These are phyloP conservation scores for Hypena proboscidalis DNA, from an alignment of 2,888 invertebrate species.

Conservation along the genomic window DNA sequence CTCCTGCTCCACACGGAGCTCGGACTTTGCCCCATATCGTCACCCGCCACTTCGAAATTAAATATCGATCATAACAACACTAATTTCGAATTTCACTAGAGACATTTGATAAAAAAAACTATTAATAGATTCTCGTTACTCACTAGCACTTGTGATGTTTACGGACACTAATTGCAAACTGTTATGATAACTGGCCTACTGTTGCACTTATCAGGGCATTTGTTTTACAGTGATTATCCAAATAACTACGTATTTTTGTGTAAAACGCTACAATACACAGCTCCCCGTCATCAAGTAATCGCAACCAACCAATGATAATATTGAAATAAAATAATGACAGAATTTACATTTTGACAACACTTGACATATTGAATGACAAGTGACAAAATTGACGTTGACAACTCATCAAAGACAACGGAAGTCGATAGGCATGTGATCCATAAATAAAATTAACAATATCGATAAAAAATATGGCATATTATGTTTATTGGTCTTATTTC, in stretches of 20 bases:
- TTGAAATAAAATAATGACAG: constrained; percentile 14
- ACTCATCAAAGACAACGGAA: no score
- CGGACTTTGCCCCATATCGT: constrained; percentile 79
- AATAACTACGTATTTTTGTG: constrained; percentile 31
- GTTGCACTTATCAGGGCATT: constrained; percentile 36
- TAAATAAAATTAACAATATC: no score
- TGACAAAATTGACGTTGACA: constrained; percentile 21
- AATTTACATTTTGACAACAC: not conserved
- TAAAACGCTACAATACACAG: constrained; percentile 30
- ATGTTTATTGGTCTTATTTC: no score
- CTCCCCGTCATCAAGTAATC: constrained; percentile 43
- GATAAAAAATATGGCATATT: no score
- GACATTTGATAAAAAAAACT: constrained; percentile 54
- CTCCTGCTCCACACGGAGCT: constrained; percentile 76
- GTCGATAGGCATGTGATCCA: no score
- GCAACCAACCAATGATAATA: constrained; percentile 43
- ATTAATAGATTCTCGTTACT: constrained; percentile 63
- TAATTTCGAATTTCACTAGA: constrained; percentile 56
- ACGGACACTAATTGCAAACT: constrained; percentile 21
- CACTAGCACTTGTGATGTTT: constrained; percentile 44
- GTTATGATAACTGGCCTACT: constrained; percentile 27
- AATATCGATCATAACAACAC: constrained; percentile 61
- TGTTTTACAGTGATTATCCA: constrained; percentile 32
- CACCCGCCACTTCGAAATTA: constrained; percentile 64
- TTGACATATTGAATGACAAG: constrained; percentile 34